Base-by-base conservation (phyloP, 2,113 vertebrate genomes). In the Pontoporia blainvillei region DNA sequence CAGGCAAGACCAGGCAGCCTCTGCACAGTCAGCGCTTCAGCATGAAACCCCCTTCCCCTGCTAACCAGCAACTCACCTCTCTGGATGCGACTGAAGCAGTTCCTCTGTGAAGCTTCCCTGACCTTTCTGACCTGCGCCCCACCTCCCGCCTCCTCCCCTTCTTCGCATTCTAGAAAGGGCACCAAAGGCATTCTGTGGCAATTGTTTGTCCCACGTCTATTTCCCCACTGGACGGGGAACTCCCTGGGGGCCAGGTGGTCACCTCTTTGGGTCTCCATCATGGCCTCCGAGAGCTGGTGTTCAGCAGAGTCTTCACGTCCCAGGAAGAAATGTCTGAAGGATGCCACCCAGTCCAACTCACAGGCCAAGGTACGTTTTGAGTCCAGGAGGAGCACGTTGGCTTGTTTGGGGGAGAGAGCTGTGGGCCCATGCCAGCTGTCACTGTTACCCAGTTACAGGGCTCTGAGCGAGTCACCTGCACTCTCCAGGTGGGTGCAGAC, bases 331-430 rank as follows among this genome's bases (percentile, higher is more conserved):
- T 8, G 46, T 5, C 49, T 34, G 23, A 69, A 44, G 2, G 6
- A n/a, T 3, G 17, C 9, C 23, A 12, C 2, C 69, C 52, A 13
- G 4, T 18, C 6, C n/a, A 44, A 29, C 31, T n/a, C 71, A 44
- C 71, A 44, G 71, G 52, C 10, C 69, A 52, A 23, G 12, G 25
- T 25, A 7, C 1, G 10, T 13, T 73, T 4, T 34, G 57, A 8
- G 0, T 49, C 2, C 1, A 59, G 39, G 49, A 36, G 21, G 7
- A 6, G 5, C 34, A 2, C 1, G 0, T 9, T 6, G 5, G 39
- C 54, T 86, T 86, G 49, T 27, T 4, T 59, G 1, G 17, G 29
- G 20, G 13, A 81, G 78, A n/a, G 10, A 17, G 39, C 59, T n/a
- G 15, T 29, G 46, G 25, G 31, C n/a, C 15, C 61, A 13, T 5